phyloP scores from a whole-genome alignment of 92 coral and sea anemone species.

The Metridium senile region DNA sequence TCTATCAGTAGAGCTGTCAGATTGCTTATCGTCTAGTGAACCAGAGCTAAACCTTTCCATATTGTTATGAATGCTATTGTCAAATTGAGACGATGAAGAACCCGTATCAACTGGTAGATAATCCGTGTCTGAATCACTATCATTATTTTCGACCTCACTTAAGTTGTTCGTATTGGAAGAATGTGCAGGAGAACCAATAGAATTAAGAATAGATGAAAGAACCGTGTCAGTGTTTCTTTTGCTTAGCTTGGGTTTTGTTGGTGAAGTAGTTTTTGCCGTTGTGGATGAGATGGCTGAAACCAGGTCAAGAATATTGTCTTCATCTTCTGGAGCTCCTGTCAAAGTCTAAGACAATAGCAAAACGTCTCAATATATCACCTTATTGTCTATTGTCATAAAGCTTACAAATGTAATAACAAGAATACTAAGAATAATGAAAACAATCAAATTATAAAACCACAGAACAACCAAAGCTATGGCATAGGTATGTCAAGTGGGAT shows the following conservation, averaged over 20 bases:
- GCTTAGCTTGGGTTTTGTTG: constrained; percentile 42
- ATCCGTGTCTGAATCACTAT: constrained; percentile 25
- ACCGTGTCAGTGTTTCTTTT: constrained; percentile 78
- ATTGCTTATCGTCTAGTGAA: constrained; percentile 29
- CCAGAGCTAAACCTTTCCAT: constrained; percentile 26
- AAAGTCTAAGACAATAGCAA: constrained; percentile 47
- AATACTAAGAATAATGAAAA: too few species aligned
- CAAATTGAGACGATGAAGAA: neutral
- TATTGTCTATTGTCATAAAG: too few species aligned
- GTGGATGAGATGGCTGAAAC: constrained; percentile 64
- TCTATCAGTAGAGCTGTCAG: constrained; percentile 33
- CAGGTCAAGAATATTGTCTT: constrained; percentile 73
- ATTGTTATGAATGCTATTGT: neutral
- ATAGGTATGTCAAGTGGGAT: too few species aligned
- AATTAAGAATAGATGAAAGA: constrained; percentile 58
- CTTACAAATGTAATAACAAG: neutral
- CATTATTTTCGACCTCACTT: constrained; percentile 14
- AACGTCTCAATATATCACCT: neutral
- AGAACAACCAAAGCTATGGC: too few species aligned
- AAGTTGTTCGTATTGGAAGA: constrained; percentile 4
- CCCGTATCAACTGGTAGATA: neutral
- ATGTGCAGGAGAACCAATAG: constrained; percentile 54
- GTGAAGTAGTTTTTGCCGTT: constrained; percentile 35
- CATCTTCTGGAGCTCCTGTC: constrained; percentile 64
- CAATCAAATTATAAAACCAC: neutral